These are phyloP conservation scores for Bujurquina vittata DNA, from an alignment of 2,113 vertebrate genomes.

Conservation along the genomic window DNA sequence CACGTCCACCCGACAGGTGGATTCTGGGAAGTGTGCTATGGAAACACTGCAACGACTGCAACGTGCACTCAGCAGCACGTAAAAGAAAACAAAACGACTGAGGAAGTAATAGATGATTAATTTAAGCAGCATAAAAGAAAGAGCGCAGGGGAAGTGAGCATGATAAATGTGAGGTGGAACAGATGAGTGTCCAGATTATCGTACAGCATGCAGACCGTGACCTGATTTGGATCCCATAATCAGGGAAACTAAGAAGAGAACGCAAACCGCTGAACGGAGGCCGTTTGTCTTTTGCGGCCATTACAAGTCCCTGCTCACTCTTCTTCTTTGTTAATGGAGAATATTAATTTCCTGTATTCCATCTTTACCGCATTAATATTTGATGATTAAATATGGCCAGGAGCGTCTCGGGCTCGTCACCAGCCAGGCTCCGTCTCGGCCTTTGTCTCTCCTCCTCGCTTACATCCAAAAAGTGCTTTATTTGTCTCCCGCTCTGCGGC, in stretches of 20 bases:
- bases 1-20: background rate
- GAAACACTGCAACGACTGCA: background rate
- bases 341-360: constrained; percentile 68
- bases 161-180: background rate
- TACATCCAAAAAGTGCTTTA: constrained; percentile 11
- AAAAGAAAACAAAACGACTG: background rate
- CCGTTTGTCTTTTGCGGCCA: constrained; percentile 35
- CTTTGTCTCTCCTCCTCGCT: constrained; percentile 17
- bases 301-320: constrained; percentile 1
- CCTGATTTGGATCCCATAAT: constrained; percentile 11
- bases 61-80: background rate
- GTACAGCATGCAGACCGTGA: background rate
- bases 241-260: background rate
- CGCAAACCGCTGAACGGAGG: background rate
- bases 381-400: constrained; percentile 58
- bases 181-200: constrained; percentile 3
- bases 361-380: constrained; percentile 69
- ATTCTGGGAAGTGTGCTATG: background rate
- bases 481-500: background rate
- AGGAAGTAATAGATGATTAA: background rate
- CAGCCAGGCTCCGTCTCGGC: background rate
- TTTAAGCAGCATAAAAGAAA: background rate
- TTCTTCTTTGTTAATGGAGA: constrained; percentile 57
- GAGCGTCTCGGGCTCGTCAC: constrained; percentile 33
- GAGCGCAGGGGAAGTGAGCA: background rate